These are phyloP conservation scores for Bambusicola thoracicus DNA, from an alignment of 2,113 vertebrate species.

Conservation along the genomic window DNA sequence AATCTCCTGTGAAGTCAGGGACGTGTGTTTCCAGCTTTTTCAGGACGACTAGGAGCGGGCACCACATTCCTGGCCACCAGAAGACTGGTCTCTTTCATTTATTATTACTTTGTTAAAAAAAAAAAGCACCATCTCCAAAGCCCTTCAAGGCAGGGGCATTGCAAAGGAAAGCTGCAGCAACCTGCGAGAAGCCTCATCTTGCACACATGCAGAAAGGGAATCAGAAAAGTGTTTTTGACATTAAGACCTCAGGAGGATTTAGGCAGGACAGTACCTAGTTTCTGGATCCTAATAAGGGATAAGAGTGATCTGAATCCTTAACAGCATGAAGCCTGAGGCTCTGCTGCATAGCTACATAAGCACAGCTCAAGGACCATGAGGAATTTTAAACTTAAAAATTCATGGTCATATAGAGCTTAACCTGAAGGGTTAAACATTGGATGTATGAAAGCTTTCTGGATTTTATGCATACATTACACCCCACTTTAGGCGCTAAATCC, in stretches of 20 bases:
- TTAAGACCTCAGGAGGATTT: background rate
- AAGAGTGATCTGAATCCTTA: background rate
- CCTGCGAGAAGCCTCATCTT: background rate
- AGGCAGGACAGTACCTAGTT: background rate
- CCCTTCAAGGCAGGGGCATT: background rate
- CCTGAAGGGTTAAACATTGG: background rate
- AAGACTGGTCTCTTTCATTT: background rate
- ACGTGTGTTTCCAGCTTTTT: fast-evolving
- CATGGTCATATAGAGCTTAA: background rate
- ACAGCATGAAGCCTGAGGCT: background rate
- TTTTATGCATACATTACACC: background rate
- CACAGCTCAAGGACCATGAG: background rate
- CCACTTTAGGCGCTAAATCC: background rate
- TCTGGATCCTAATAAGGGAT: background rate
- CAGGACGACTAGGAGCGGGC: background rate
- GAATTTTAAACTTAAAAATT: background rate
- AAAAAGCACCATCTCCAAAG: background rate
- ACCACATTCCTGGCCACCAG: background rate
- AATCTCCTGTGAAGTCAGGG: background rate
- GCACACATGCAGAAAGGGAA: background rate
- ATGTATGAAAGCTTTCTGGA: background rate
- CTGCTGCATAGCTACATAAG: background rate
- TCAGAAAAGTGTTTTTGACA: background rate
- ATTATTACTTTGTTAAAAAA: background rate
- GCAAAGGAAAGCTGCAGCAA: background rate